Percentiles rank a stretch among this genome's conserved stretches.
Evolutionary conservation across 2,113 vertebrate species (phyloP).

Genomic region (Rhinoptilus africanus): DNA sequence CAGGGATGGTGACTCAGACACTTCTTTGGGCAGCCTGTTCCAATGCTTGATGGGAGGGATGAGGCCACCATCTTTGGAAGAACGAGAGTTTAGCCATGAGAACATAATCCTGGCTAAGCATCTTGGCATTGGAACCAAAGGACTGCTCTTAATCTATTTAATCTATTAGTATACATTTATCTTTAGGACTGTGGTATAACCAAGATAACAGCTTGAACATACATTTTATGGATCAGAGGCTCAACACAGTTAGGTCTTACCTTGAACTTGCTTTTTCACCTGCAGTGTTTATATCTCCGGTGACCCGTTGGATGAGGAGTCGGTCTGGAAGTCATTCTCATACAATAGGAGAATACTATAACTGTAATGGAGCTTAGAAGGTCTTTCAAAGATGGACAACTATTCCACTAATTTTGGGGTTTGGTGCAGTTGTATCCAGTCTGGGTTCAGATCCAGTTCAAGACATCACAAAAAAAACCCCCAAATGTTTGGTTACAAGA

Average conservation of each 20-base stretch:
- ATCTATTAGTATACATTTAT: not conserved
- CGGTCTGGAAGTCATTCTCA: not conserved
- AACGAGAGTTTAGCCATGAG: not conserved
- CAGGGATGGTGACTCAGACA: not conserved
- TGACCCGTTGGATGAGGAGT: fast-evolving
- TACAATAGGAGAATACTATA: no score
- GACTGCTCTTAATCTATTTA: not conserved
- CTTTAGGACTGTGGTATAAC: not conserved
- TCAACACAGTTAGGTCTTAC: not conserved
- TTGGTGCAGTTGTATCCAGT: not conserved
- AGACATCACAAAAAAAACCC: not conserved
- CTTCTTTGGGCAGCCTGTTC: not conserved
- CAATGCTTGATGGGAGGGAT: not conserved
- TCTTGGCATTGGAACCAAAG: not conserved
- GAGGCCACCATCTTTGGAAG: not conserved
- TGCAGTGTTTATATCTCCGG: no score
- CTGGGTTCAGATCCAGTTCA: constrained; percentile 4
- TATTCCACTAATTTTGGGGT: no score
- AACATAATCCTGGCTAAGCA: not conserved
- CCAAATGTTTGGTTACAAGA: not conserved
- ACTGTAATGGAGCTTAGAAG: not conserved
- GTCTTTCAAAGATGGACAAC: not conserved
- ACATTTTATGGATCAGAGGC: not conserved
- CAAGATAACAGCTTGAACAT: not conserved
- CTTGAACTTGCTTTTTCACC: not conserved